Base-by-base conservation (phyloP, 2,888 invertebrate genomes). In the Nezara viridula region DNA sequence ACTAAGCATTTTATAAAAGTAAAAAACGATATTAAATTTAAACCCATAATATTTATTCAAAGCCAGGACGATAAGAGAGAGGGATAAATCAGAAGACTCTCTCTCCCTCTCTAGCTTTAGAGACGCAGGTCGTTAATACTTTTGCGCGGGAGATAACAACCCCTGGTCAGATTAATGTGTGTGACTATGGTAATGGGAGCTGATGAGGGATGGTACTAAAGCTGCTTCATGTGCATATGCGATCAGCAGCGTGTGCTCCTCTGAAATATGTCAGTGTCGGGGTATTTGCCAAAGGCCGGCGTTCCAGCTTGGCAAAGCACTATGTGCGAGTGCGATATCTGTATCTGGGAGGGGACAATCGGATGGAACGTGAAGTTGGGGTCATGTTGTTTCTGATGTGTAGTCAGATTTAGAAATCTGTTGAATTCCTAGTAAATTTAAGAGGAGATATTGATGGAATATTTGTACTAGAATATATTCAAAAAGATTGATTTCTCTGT, bases 191-290 rank as follows among this genome's bases (percentile, higher is more conserved):
- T 44, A 81, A 81, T 81, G 44, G 81, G 81, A 81, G 44, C 44
- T 81, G 81, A 44, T 47, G 81, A 47, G 81, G 81, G 81, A 47
- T 81, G 81, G n/a, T 3, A 44, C 44, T n/a, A 14, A 44, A 44
- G 12, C 81, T 81, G 81, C 81, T 81, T 40, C 81, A 81, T 81
- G 81, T 47, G 44, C 81, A 81, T 81, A 44, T 81, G 81, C n/a
- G 81, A 81, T 81, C 81, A 81, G 81, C 81, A 44, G 44, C 0
- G 24, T 81, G 44, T 44, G 40, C 21, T 40, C n/a, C n/a, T 40
- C 81, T 81, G 81, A 81, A 81, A 81, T 81, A 81, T 44, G 81
- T 81, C 81, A 37, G 4, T 73, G 66, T 73, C 66, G 32, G 66
- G 66, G 32, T 66, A 66, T 66, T 32, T 66, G 66, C 66, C 66